These are phyloP conservation scores for Potamarius usumacintae DNA, from an alignment of 2,113 vertebrate species.

Conservation along the genomic window DNA sequence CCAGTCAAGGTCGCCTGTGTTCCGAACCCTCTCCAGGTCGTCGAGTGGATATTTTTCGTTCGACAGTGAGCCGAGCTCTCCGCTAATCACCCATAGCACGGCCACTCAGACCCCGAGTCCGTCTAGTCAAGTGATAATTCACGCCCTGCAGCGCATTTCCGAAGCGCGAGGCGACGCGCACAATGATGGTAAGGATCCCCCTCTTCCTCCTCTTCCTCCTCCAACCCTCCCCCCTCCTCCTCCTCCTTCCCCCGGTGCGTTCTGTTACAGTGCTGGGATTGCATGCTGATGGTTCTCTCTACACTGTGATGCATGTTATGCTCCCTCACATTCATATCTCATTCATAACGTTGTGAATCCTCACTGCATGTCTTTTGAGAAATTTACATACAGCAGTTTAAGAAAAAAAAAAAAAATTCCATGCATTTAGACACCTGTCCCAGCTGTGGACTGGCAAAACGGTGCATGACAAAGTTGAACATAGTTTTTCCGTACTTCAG, in stretches of 20 bases:
- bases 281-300: neutral
- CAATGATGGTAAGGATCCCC: slow-evolving; percentile 67
- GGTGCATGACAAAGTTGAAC: neutral
- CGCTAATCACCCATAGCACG: slow-evolving; percentile 80
- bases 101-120: slow-evolving; percentile 89
- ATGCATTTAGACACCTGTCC: too few species aligned
- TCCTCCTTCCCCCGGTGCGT: neutral
- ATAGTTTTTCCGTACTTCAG: neutral
- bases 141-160: slow-evolving; percentile 64
- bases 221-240: too few species aligned
- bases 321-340: too few species aligned
- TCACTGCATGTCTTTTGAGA: neutral
- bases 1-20: slow-evolving; percentile 80
- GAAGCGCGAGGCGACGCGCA: slow-evolving; percentile 49
- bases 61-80: slow-evolving; percentile 82
- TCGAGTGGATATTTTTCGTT: slow-evolving; percentile 94
- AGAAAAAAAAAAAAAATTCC: neutral
- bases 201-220: neutral
- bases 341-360: neutral
- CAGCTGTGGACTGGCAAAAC: neutral
- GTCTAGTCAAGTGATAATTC: slow-evolving; percentile 74
- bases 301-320: neutral
- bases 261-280: neutral
- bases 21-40: slow-evolving; percentile 78
- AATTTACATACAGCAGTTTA: neutral